These are phyloP conservation scores for Rhingia campestris DNA, from an alignment of 2,888 invertebrate genomes.

Conservation along the genomic window DNA sequence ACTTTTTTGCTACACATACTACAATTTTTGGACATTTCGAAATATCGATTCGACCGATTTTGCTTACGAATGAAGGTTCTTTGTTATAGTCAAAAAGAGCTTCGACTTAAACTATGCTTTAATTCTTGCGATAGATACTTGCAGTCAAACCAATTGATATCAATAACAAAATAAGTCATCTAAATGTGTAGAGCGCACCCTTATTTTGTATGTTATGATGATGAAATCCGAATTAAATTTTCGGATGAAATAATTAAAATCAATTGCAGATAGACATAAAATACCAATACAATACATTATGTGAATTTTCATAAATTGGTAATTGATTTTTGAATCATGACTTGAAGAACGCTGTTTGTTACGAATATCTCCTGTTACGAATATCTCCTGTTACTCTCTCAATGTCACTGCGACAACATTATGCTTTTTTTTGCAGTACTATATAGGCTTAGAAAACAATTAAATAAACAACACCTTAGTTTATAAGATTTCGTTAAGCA, in stretches of 20 bases:
- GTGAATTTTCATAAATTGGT: neutral
- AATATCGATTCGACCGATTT: slow-evolving; percentile 30
- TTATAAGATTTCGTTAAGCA: too few species aligned
- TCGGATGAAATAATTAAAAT: slow-evolving; percentile 25
- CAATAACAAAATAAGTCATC: neutral
- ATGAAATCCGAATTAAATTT: slow-evolving; percentile 8
- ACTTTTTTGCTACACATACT: neutral
- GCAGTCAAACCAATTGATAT: slow-evolving; percentile 41
- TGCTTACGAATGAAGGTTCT: neutral
- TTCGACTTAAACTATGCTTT: slow-evolving; percentile 23
- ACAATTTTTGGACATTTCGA: slow-evolving; percentile 9
- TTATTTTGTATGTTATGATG: slow-evolving; percentile 5
- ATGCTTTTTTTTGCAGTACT: too few species aligned
- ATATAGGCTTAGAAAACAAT: too few species aligned
- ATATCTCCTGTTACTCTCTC: too few species aligned
- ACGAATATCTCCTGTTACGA: too few species aligned
- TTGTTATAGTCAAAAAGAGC: slow-evolving; percentile 12
- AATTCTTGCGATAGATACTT: slow-evolving; percentile 31
- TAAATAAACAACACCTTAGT: too few species aligned
- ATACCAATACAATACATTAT: neutral
- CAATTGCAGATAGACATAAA: slow-evolving; percentile 30
- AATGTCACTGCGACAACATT: too few species aligned
- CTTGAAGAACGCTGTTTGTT: too few species aligned
- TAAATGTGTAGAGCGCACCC: neutral
- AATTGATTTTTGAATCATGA: neutral